Evolutionary conservation across 1,140 invertebrate genomes (phyloP), one percentile per base, ranked within the genome.

Genomic region (Ceratina japonica): DNA sequence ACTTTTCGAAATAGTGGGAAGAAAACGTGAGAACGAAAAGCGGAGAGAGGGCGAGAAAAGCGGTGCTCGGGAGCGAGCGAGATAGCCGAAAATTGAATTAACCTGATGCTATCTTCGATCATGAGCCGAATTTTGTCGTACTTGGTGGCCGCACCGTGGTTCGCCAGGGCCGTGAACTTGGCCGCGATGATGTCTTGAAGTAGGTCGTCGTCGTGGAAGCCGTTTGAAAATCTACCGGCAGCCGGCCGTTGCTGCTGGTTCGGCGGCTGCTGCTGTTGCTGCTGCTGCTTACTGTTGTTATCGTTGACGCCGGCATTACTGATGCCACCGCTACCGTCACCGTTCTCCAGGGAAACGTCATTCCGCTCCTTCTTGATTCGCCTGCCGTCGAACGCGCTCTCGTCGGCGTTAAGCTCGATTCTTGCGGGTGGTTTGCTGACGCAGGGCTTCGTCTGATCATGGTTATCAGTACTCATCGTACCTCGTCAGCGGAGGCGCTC

Each of bases 91-190:
- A 65, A 62, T 69, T 52, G 56, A 78, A 78, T 85, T 65, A 81
- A 94, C 93, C 93, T 93, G 81, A 92, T 91, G 80, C 90, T 89
- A 79, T 93, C 91, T 79, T 93, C 92, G 44, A 93, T 90, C 86
- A 93, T 90, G 63, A 91, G 87, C 27, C 91, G 89, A 80, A 93
- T 91, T 77, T 93, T 93, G 64, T 93, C 91, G 71, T 90, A 87
- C 66, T 93, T 92, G 27, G 83, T 82, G 51, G 84, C 82, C 72
- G 88, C 65, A 58, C 82, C 82, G 70, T 89, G 88, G 77, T 91
- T 88, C 59, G 87, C 63, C 72, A 89, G 75, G 54, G 81, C 86
- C 31, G 88, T 85, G 61, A 91, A 88, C 75, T 92, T 92, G 8
- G 85, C 84, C 10, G 89, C 81, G 4, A 92, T 84, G 63, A 92